These are phyloP conservation scores for Calephelis perditalis DNA, from an alignment of 2,888 invertebrate genomes.

Conservation along the genomic window DNA sequence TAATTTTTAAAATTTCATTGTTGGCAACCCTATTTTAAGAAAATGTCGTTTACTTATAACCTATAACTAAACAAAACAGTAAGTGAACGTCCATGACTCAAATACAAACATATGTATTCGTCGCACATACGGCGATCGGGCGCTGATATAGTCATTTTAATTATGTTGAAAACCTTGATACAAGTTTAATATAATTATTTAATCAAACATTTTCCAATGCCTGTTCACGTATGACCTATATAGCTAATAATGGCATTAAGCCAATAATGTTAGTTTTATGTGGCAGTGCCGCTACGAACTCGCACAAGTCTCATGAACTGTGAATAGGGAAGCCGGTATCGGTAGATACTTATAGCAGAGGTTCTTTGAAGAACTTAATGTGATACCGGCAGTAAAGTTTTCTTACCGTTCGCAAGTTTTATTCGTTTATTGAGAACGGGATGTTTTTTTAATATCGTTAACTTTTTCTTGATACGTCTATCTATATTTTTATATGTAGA, in stretches of 20 bases:
- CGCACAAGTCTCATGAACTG: slow-evolving; percentile 4
- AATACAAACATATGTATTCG: slow-evolving; percentile 7
- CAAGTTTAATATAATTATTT: slow-evolving; percentile 4
- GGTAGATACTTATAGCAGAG: too few species aligned
- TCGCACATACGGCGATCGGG: neutral
- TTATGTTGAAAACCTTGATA: slow-evolving; percentile 11
- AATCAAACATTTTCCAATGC: slow-evolving; percentile 11
- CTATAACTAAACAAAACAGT: neutral
- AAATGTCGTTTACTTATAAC: too few species aligned
- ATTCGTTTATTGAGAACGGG: too few species aligned
- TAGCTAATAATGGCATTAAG: slow-evolving; percentile 12
- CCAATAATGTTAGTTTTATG: slow-evolving; percentile 11
- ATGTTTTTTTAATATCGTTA: too few species aligned
- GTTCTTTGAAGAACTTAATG: too few species aligned
- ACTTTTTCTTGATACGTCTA: too few species aligned
- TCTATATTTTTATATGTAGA: too few species aligned
- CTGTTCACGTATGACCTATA: slow-evolving; percentile 8
- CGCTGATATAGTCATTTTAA: slow-evolving; percentile 1
- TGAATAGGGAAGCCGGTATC: slow-evolving; percentile 5
- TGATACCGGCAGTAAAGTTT: too few species aligned
- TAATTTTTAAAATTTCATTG: too few species aligned
- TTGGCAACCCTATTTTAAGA: too few species aligned
- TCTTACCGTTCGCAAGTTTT: too few species aligned
- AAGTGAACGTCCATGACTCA: slow-evolving; percentile 7
- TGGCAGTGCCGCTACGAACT: neutral